Percentiles rank a stretch among this genome's conserved stretches.
Conservation (phyloP, 2,888 invertebrate genomes). For the Caenorhabditis macrosperma region DNA sequence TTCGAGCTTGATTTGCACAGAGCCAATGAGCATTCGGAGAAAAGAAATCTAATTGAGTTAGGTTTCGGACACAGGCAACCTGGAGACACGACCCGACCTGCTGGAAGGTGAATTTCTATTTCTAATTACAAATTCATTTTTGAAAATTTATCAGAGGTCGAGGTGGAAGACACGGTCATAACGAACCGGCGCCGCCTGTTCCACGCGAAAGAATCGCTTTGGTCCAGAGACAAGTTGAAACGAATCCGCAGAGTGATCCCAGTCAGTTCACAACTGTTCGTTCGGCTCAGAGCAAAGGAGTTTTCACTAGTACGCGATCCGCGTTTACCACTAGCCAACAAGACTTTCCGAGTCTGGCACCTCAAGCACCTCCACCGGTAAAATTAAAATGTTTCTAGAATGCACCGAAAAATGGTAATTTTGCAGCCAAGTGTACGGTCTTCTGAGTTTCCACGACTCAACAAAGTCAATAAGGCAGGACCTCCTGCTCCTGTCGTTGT, state of each 20-base stretch:
- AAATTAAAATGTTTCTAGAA: not conserved
- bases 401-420: not conserved
- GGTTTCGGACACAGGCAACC: constrained; percentile 36
- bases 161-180: constrained; percentile 6
- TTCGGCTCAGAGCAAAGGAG: constrained; percentile 67
- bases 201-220: constrained; percentile 45
- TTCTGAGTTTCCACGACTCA: constrained; percentile 65
- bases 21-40: constrained; percentile 58
- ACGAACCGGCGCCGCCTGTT: constrained; percentile 11
- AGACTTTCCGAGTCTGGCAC: constrained; percentile 65
- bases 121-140: not conserved
- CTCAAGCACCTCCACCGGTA: constrained; percentile 46
- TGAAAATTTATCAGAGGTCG: constrained; percentile 19
- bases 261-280: constrained; percentile 66
- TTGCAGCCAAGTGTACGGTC: constrained; percentile 48
- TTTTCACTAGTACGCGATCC: constrained; percentile 26
- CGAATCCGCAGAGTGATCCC: constrained; percentile 54
- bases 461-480: constrained; percentile 45
- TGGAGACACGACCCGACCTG: constrained; percentile 1
- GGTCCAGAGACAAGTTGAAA: constrained; percentile 36
- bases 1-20: constrained; percentile 75
- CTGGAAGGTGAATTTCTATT: constrained; percentile 14
- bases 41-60: constrained; percentile 37
- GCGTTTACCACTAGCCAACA: constrained; percentile 38
- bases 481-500: constrained; percentile 33